Conservation (phyloP, 1,140 invertebrate species). For the Sycophila sp. region DNA sequence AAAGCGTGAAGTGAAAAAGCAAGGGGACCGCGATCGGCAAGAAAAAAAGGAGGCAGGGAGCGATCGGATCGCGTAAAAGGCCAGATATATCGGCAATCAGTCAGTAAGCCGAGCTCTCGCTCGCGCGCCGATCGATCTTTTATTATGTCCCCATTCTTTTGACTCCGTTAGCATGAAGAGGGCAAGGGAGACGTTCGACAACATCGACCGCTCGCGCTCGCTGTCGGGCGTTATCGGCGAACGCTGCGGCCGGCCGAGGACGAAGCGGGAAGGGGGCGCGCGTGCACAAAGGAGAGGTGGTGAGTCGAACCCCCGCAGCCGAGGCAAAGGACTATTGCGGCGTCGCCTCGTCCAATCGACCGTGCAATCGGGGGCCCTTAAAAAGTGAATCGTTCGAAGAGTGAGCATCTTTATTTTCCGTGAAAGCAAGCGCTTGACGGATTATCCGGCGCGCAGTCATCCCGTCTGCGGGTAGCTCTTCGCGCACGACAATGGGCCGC, state of each 20-base stretch:
- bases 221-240: conserved; percentile 5
- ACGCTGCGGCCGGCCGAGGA: neutral
- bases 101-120: neutral
- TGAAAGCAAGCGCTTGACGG: conserved; percentile 46
- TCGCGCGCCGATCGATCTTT: conserved; percentile 13
- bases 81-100: neutral
- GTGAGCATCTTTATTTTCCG: conserved; percentile 20
- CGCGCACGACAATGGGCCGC: conserved; percentile 27
- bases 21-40: no score
- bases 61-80: no score
- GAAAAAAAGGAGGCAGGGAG: conserved; percentile 2
- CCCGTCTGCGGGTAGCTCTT: conserved; percentile 27
- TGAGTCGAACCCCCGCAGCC: neutral
- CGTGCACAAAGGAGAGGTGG: no score
- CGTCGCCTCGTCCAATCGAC: conserved; percentile 27
- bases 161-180: conserved; percentile 12
- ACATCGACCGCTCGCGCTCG: neutral
- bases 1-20: neutral
- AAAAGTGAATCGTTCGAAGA: neutral
- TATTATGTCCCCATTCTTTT: conserved; percentile 26
- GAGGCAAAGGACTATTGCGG: conserved; percentile 58
- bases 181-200: neutral
- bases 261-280: conserved; percentile 40
- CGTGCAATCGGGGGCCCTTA: conserved; percentile 41
- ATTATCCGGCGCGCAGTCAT: conserved; percentile 49